phyloP scores from a whole-genome alignment of 2,888 invertebrate species.

The Trichogramma dendrolimi region DNA sequence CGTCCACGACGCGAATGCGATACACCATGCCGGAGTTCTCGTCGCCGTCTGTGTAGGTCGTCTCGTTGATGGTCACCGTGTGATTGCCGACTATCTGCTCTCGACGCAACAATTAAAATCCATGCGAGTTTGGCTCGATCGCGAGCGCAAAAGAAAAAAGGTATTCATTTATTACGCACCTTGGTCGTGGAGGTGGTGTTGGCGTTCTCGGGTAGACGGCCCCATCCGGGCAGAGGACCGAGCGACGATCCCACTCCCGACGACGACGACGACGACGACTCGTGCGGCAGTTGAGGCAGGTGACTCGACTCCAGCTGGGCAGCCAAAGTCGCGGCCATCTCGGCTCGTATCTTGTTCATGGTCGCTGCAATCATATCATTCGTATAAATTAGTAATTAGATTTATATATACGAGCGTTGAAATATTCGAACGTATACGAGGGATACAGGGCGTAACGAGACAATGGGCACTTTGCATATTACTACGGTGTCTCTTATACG shows the following conservation, averaged over 20 bases:
- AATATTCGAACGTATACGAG: no score
- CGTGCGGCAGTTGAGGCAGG: no score
- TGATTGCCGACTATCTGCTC: slow-evolving; percentile 56
- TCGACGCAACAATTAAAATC: no score
- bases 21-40: slow-evolving; percentile 47
- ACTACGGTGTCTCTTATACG: no score
- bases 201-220: slow-evolving; percentile 42
- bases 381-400: slow-evolving; percentile 7
- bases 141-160: background rate
- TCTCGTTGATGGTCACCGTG: slow-evolving; percentile 57
- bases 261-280: no score
- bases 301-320: slow-evolving; percentile 21
- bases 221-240: slow-evolving; percentile 28
- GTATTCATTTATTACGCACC: slow-evolving; percentile 36
- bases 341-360: slow-evolving; percentile 36
- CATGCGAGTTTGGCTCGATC: background rate
- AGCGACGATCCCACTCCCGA: background rate
- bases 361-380: slow-evolving; percentile 34
- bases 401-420: background rate
- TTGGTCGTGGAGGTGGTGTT: slow-evolving; percentile 47
- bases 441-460: no score
- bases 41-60: slow-evolving; percentile 53
- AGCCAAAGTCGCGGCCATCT: slow-evolving; percentile 34
- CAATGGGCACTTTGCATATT: no score
- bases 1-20: slow-evolving; percentile 54